phyloP scores from a whole-genome alignment of 2,113 vertebrate genomes.

The Takifugu flavidus region DNA sequence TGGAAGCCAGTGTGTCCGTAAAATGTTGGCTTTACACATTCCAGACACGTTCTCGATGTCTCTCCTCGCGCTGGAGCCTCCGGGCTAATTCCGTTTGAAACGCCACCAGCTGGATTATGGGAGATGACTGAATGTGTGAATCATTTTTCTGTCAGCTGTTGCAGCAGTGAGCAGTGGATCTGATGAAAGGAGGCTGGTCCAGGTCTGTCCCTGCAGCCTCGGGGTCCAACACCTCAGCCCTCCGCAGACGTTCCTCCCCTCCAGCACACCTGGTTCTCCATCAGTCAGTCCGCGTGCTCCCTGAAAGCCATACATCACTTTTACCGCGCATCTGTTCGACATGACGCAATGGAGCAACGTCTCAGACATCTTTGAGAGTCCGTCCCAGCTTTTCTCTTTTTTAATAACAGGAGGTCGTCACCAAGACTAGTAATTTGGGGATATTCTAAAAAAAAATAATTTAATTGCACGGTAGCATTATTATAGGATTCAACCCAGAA shows the following conservation, averaged over 20 bases:
- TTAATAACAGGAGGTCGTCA: too few species aligned
- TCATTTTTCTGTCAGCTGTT: constrained; percentile 45
- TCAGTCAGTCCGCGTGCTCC: not conserved
- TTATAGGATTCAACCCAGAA: too few species aligned
- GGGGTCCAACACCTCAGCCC: not conserved
- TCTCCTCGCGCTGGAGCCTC: too few species aligned
- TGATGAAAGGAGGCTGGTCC: constrained; percentile 3
- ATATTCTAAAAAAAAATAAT: too few species aligned
- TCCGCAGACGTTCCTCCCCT: constrained; percentile 29
- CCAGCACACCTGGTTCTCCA: constrained; percentile 48
- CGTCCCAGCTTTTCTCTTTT: not conserved
- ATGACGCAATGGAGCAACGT: not conserved
- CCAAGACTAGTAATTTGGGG: too few species aligned
- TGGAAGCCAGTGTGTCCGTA: too few species aligned
- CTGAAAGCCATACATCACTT: not conserved
- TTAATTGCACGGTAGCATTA: too few species aligned
- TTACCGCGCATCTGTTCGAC: constrained; percentile 3
- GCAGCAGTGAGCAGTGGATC: constrained; percentile 16
- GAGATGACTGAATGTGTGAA: not conserved
- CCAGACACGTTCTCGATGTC: too few species aligned
- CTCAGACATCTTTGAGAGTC: not conserved
- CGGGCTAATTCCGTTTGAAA: too few species aligned
- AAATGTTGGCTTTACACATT: too few species aligned
- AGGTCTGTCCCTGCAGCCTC: constrained; percentile 14
- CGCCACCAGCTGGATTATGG: too few species aligned